Evolutionary conservation across 2,113 vertebrate genomes (phyloP).

Genomic region (Lasiurus cinereus): DNA sequence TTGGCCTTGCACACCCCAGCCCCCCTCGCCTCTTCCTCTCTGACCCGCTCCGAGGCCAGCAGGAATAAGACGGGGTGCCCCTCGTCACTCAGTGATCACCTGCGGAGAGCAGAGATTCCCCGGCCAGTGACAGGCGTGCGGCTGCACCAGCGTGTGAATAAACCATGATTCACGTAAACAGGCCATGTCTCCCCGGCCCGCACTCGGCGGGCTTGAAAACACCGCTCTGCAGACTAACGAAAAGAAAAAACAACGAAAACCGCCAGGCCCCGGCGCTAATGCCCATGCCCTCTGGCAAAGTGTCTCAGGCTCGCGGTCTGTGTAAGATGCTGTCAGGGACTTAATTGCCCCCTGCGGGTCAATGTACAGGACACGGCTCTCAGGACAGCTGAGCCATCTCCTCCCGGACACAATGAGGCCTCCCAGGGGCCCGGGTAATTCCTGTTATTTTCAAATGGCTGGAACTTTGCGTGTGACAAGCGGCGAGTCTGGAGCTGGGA

Average conservation of each 20-base stretch:
- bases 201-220: conserved; percentile 82
- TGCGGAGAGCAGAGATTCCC: neutral
- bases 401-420: conserved; percentile 84
- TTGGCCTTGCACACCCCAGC: neutral
- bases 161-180: conserved; percentile 61
- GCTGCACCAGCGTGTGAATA: conserved; percentile 46
- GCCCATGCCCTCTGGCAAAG: conserved; percentile 86
- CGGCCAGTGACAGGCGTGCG: neutral
- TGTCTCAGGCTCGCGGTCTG: conserved; percentile 81
- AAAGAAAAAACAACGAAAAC: conserved; percentile 81
- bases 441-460: conserved; percentile 79
- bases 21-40: neutral
- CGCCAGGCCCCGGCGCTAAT: conserved; percentile 80
- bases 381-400: conserved; percentile 85
- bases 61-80: conserved; percentile 4
- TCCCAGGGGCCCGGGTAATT: conserved; percentile 82
- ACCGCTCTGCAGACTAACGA: conserved; percentile 84
- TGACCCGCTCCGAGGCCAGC: neutral
- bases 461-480: conserved; percentile 84
- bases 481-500: conserved; percentile 73
- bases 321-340: conserved; percentile 86
- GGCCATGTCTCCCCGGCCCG: neutral
- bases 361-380: conserved; percentile 84
- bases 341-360: conserved; percentile 89
- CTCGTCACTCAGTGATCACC: neutral